phyloP scores from a whole-genome alignment of 2,797 vertebrate genomes.

The Otus scops region DNA sequence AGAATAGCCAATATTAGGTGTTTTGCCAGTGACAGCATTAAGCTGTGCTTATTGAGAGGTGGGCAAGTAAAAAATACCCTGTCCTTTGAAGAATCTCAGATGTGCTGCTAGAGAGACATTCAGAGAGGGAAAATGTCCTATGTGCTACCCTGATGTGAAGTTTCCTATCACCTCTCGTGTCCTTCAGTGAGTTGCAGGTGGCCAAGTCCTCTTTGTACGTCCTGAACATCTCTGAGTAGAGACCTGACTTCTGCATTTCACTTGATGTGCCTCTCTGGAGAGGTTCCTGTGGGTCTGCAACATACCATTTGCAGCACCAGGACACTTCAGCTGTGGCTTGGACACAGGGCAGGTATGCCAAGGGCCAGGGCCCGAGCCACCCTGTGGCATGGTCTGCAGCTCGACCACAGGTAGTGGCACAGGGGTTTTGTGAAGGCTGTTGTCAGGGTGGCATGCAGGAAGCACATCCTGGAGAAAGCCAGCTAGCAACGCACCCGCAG shows the following conservation, averaged over 20 bases:
- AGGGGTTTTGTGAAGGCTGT: rapidly evolving
- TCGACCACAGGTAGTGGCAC: rapidly evolving
- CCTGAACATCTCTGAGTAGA: background rate
- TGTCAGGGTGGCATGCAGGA: rapidly evolving
- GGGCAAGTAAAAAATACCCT: background rate
- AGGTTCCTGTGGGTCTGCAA: background rate
- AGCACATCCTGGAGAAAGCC: background rate
- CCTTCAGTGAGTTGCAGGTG: background rate
- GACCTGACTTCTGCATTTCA: background rate
- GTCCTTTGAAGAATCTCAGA: background rate
- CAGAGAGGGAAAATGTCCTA: background rate
- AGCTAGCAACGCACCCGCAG: background rate
- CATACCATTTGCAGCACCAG: background rate
- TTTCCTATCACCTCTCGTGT: background rate
- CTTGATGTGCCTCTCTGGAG: background rate
- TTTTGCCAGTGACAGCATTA: background rate
- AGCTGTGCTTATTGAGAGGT: background rate
- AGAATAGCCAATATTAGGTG: rapidly evolving
- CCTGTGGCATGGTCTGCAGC: background rate
- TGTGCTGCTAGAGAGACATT: background rate
- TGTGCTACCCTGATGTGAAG: rapidly evolving
- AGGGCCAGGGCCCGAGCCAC: background rate
- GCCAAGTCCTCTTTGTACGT: background rate
- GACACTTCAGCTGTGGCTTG: background rate
- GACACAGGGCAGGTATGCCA: background rate